phyloP scores from a whole-genome alignment of 2,797 vertebrate species.

The Muscicapa comitata region DNA sequence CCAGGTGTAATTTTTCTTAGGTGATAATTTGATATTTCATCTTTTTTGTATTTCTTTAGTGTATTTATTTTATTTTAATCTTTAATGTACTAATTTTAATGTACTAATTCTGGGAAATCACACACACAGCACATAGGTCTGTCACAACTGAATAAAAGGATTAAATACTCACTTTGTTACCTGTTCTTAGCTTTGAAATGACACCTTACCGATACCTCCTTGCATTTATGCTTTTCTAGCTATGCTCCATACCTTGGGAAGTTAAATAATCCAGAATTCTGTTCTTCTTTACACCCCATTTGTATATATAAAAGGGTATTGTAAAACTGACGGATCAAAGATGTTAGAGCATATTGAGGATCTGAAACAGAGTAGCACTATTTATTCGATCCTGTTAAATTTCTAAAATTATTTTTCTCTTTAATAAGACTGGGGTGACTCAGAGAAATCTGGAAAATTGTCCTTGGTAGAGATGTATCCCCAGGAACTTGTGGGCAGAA shows the following conservation, averaged over 20 bases:
- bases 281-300: neutral
- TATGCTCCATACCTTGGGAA: neutral
- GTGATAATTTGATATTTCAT: neutral
- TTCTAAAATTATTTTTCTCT: neutral
- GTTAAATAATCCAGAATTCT: neutral
- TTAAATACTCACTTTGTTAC: neutral
- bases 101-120: neutral
- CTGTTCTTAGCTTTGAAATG: neutral
- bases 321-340: neutral
- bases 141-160: neutral
- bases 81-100: neutral
- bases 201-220: neutral
- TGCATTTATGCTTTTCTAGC: neutral
- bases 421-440: neutral
- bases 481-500: neutral
- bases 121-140: neutral
- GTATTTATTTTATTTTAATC: neutral
- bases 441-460: neutral
- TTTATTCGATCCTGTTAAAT: neutral
- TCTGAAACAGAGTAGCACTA: neutral
- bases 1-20: neutral
- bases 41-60: neutral
- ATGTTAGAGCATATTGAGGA: neutral
- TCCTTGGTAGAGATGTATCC: accelerated
- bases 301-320: neutral